A percentile compares a stretch with the other conserved stretches of the same genome.
Evolutionary conservation across 2,888 invertebrate species (phyloP).

Genomic region (Seira musarum): DNA sequence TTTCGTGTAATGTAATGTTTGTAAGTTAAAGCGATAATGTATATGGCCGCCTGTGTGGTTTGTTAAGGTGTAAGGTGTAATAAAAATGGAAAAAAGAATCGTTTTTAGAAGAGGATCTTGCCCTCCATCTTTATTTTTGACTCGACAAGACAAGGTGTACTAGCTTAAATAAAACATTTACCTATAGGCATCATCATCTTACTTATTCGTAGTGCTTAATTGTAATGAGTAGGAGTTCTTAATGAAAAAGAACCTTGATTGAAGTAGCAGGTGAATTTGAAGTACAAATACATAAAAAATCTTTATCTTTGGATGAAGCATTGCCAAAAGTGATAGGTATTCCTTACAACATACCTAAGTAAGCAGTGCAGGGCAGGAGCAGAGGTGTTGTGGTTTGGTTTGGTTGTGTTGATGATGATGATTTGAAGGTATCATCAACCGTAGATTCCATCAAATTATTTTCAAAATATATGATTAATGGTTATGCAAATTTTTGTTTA

Average conservation of each 20-base stretch:
- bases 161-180: constrained; percentile 1
- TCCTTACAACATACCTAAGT: no score
- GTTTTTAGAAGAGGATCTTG: constrained; percentile 31
- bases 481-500: not conserved
- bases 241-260: constrained; percentile 26
- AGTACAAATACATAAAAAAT: not conserved
- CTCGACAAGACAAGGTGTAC: not conserved
- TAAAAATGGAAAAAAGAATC: not conserved
- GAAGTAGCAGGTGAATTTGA: not conserved
- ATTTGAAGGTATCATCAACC: no score
- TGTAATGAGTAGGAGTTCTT: constrained; percentile 19
- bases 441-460: no score
- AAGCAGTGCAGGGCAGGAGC: no score
- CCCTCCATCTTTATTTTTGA: constrained; percentile 24
- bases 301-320: no score
- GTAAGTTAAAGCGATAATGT: not conserved
- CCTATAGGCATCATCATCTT: not conserved
- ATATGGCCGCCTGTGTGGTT: not conserved
- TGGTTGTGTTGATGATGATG: no score
- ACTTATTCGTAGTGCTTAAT: not conserved
- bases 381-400: no score
- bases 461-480: not conserved
- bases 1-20: not conserved
- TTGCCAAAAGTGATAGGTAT: no score
- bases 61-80: no score